Base-by-base conservation (phyloP, 2,797 vertebrate species). In the Rhadinocentrus ornatus region DNA sequence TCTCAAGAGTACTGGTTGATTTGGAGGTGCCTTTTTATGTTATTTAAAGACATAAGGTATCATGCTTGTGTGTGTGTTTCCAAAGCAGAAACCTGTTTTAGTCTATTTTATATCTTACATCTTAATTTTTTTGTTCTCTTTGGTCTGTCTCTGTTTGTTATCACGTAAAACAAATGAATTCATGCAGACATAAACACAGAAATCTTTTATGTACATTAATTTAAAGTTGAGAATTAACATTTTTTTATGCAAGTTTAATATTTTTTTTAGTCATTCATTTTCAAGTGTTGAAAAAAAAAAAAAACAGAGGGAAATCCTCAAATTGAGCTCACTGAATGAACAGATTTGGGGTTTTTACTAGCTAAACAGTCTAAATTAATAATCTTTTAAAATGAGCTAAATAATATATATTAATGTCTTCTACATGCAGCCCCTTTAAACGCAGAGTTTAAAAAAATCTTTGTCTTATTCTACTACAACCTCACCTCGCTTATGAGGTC, bases 401-500 rank as follows among this genome's bases (percentile, higher is more conserved):
- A 48, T 24, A 31, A 29, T 27, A 6, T 37, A 4, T 57, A 26
- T 18, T 32, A 13, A 69, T 5, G 27, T 32, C 29, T 26, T 2
- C 20, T 16, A 27, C 26, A 37, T 44, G 7, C 22, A 44, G 12
- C 53, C 16, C 2, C 15, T 4, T 46, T 3, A 68, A 54, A 65
- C 32, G 12, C 20, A 46, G 29, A 22, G 1, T 1, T 13, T 12
- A 22, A 46, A 35, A n/a, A 22, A 35, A 52, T 26, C 13, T 18
- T 3, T n/a, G 6, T 73, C 62, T 81, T 37, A 18, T 54, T 75
- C 34, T 70, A 29, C 58, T 61, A 3, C 6, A 54, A 26, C 24
- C 1, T 79, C 37, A 29, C 62, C 34, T 73, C 61, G 69, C 64
- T 71, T 44, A 62, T 48, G 58, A 77, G 63, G 31, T 73, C 71